Conservation (phyloP, 2,797 vertebrate genomes). For the Euthynnus affinis region DNA sequence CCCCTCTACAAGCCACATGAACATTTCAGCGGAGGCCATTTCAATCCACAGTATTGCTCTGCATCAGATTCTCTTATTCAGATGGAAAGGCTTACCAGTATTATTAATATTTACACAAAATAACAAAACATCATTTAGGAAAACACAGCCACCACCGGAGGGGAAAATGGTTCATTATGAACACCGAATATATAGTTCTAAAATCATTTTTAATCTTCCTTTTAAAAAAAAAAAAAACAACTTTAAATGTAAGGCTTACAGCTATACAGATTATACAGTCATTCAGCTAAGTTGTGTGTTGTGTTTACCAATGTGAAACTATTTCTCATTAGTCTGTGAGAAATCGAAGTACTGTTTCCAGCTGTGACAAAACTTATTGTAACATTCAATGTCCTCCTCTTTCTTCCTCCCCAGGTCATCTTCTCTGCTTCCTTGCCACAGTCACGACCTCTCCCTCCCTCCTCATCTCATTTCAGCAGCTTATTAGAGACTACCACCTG, state of each 20-base stretch:
- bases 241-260: not conserved
- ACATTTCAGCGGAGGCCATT: slow-evolving; percentile 10
- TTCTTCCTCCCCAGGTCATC: not conserved
- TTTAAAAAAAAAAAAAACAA: too few species aligned
- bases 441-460: slow-evolving; percentile 52
- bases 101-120: slow-evolving; percentile 28
- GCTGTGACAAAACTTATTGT: not conserved
- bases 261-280: not conserved
- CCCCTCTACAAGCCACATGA: slow-evolving; percentile 20
- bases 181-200: slow-evolving; percentile 8
- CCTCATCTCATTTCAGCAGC: slow-evolving; percentile 55
- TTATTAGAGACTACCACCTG: slow-evolving; percentile 73
- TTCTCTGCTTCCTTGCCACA: slow-evolving; percentile 8
- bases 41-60: not conserved
- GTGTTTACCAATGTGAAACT: not conserved
- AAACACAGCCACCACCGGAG: slow-evolving; percentile 23
- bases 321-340: not conserved
- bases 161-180: slow-evolving; percentile 7
- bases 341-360: not conserved
- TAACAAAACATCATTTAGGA: slow-evolving; percentile 28
- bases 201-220: not conserved
- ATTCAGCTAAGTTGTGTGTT: slow-evolving; percentile 3
- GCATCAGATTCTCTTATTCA: slow-evolving; percentile 13
- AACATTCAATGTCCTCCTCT: not conserved
- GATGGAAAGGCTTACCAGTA: slow-evolving; percentile 19